phyloP scores from a whole-genome alignment of 30 jellyfish, hydroid and myxozoan genomes.

The Pseudorhiza aurosa region DNA sequence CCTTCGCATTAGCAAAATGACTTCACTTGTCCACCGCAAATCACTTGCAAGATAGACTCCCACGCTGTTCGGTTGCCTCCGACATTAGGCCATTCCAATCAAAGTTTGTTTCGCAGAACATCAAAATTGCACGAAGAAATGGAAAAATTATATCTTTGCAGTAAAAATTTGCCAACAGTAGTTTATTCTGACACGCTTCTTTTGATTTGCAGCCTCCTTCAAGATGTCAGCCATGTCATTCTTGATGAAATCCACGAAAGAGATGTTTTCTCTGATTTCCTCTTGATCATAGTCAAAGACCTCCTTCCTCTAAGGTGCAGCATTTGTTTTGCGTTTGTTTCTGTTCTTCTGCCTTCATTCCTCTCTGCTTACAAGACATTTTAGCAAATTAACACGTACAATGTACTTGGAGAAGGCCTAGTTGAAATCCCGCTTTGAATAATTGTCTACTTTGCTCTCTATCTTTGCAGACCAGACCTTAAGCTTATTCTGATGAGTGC shows the following conservation, averaged over 20 bases:
- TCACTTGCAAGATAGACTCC: too few species aligned
- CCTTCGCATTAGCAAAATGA: too few species aligned
- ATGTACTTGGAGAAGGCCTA: too few species aligned
- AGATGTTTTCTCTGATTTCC: constrained; percentile 77
- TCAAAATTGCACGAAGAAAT: too few species aligned
- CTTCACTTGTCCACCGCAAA: too few species aligned
- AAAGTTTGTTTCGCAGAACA: too few species aligned
- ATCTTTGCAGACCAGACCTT: constrained; percentile 69
- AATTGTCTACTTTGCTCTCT: neutral
- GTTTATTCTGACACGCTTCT: neutral
- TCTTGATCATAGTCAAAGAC: constrained; percentile 77
- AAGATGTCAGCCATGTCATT: constrained; percentile 73
- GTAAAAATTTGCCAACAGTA: neutral
- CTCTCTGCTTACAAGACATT: too few species aligned
- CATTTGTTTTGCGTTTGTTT: neutral
- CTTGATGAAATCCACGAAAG: constrained; percentile 91
- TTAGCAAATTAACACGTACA: too few species aligned
- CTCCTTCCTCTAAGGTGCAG: constrained; percentile 69
- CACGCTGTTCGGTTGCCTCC: too few species aligned
- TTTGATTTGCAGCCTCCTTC: constrained; percentile 49
- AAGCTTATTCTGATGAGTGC: constrained; percentile 92
- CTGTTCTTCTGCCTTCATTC: neutral
- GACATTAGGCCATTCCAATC: too few species aligned
- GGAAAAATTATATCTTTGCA: too few species aligned
- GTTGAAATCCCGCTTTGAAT: too few species aligned